Percentiles rank a stretch among this genome's conserved stretches.
phyloP scores from a whole-genome alignment of 2,888 invertebrate genomes.

The Cinara cedri region DNA sequence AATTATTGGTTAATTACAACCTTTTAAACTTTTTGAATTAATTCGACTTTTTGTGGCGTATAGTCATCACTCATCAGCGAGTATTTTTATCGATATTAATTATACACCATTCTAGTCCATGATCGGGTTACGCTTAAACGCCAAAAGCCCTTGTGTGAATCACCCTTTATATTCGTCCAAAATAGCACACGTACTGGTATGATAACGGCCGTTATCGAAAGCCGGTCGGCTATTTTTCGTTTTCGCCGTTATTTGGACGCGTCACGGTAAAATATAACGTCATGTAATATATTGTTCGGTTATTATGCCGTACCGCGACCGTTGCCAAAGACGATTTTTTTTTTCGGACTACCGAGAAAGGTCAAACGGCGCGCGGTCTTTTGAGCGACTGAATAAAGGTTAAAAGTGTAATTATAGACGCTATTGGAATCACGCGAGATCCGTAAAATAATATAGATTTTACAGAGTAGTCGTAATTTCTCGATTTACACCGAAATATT shows the following conservation, averaged over 20 bases:
- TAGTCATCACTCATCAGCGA: no score
- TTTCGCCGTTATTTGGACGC: neutral
- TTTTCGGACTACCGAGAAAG: constrained; percentile 8
- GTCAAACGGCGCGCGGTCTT: constrained; percentile 21
- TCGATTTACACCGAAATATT: no score
- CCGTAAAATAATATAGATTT: no score
- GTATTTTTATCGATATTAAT: no score
- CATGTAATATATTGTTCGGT: neutral
- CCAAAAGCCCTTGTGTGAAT: no score
- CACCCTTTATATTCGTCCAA: neutral
- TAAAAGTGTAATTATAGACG: constrained; percentile 37
- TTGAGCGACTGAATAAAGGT: constrained; percentile 37
- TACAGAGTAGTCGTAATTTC: no score
- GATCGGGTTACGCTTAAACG: no score
- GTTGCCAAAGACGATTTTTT: constrained; percentile 33
- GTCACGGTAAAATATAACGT: neutral
- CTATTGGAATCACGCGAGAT: neutral
- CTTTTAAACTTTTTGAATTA: no score
- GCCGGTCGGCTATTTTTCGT: neutral
- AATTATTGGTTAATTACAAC: no score
- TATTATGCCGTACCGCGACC: neutral
- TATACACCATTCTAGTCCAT: no score
- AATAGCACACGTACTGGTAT: constrained; percentile 14
- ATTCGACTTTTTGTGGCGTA: no score
- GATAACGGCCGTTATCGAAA: neutral